These are phyloP conservation scores for Papilio glaucus DNA, from an alignment of 1,140 invertebrate genomes.

Conservation along the genomic window DNA sequence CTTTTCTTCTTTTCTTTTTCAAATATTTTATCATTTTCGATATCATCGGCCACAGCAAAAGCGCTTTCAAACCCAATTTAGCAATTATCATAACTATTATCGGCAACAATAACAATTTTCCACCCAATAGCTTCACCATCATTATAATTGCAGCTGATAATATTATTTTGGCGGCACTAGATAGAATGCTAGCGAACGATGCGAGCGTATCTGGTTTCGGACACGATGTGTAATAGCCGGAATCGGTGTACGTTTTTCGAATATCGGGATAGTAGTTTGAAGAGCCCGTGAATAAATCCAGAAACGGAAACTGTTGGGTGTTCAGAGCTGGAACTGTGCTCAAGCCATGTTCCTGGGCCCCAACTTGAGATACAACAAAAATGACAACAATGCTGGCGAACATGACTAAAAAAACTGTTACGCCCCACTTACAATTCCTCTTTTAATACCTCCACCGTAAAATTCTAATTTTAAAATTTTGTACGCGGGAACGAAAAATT, in stretches of 20 bases:
- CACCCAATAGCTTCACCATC: slow-evolving; percentile 68
- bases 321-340: slow-evolving; percentile 57
- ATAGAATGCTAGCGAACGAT: slow-evolving; percentile 69
- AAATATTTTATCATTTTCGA: slow-evolving; percentile 76
- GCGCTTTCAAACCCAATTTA: slow-evolving; percentile 70
- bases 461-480: slow-evolving; percentile 71
- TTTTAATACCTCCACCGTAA: slow-evolving; percentile 75
- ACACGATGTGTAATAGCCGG: slow-evolving; percentile 62
- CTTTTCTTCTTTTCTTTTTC: slow-evolving; percentile 72
- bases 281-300: slow-evolving; percentile 71
- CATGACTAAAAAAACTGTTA: slow-evolving; percentile 76
- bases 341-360: slow-evolving; percentile 66
- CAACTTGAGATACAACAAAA: slow-evolving; percentile 55
- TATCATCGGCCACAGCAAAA: slow-evolving; percentile 75
- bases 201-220: slow-evolving; percentile 68
- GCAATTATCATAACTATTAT: slow-evolving; percentile 63
- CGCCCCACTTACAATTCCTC: slow-evolving; percentile 56
- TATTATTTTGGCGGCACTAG: slow-evolving; percentile 77
- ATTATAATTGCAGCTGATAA: slow-evolving; percentile 68
- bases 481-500: slow-evolving; percentile 61
- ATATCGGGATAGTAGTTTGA: slow-evolving; percentile 68
- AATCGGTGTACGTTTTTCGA: slow-evolving; percentile 68
- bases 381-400: slow-evolving; percentile 64
- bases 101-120: slow-evolving; percentile 70
- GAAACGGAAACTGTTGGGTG: slow-evolving; percentile 57